These are phyloP conservation scores for Aporophyla nigra DNA, from an alignment of 2,888 invertebrate genomes.

Conservation along the genomic window DNA sequence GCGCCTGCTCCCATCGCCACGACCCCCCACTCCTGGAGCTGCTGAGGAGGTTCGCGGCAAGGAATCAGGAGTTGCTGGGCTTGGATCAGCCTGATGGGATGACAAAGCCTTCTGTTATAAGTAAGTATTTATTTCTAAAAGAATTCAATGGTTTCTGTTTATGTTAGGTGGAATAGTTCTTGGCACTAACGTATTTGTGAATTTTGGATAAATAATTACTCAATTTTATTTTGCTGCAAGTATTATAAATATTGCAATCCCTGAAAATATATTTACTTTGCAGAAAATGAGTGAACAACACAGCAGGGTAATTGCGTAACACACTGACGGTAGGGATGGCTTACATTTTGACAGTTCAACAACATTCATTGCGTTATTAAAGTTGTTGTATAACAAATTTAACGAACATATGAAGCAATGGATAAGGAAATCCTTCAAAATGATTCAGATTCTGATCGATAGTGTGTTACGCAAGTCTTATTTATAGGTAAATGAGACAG, in stretches of 20 bases:
- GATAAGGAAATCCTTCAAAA: too few species aligned
- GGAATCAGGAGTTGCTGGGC: conserved; percentile 86
- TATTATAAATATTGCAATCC: neutral
- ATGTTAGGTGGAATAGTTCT: neutral
- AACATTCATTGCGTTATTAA: too few species aligned
- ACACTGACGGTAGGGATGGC: too few species aligned
- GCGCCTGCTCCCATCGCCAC: conserved; percentile 81
- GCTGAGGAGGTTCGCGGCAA: conserved; percentile 84
- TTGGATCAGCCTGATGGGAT: conserved; percentile 83
- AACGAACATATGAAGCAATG: too few species aligned
- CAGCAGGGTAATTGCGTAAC: too few species aligned
- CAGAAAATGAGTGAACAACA: too few species aligned
- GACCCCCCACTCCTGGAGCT: conserved; percentile 86
- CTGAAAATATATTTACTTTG: neutral
- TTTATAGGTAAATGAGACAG: too few species aligned
- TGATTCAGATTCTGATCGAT: too few species aligned
- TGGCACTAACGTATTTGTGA: neutral
- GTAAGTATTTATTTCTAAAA: conserved; percentile 74
- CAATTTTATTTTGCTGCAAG: neutral
- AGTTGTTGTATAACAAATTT: too few species aligned
- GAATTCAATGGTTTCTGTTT: neutral
- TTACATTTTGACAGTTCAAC: too few species aligned
- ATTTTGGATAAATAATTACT: neutral
- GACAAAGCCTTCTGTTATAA: conserved; percentile 88
- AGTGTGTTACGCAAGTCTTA: too few species aligned